Evolutionary conservation across 2,113 vertebrate species (phyloP).

Genomic region (Marmota monax): DNA sequence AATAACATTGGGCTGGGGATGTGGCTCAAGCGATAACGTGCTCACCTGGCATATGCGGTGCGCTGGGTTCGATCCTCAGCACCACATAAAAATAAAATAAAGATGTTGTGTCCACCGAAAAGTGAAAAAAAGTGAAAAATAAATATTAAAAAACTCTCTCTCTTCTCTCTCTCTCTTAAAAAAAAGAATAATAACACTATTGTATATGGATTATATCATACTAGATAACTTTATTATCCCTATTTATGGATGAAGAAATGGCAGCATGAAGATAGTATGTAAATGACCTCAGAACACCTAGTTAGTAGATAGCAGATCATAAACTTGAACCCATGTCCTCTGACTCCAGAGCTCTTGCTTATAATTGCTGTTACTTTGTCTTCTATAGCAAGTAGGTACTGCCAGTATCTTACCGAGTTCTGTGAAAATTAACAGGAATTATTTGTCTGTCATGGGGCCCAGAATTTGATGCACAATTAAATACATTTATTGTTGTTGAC

Average conservation of each 20-base stretch:
- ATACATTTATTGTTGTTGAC: not conserved
- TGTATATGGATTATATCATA: not conserved
- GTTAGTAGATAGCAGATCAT: not conserved
- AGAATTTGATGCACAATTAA: not conserved
- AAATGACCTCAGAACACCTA: not conserved
- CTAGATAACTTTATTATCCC: not conserved
- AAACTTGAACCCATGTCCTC: not conserved
- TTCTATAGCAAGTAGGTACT: not conserved
- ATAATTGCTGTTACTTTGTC: not conserved
- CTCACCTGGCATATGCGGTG: no score
- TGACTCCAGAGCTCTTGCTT: not conserved
- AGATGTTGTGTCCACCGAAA: no score
- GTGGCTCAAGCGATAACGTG: no score
- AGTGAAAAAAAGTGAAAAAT: no score
- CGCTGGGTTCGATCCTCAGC: no score
- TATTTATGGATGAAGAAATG: not conserved
- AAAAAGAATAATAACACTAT: not conserved
- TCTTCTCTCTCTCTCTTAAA: no score
- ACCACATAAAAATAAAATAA: no score
- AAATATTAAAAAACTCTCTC: no score
- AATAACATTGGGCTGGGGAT: no score
- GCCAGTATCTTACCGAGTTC: not conserved
- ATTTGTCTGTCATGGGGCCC: not conserved
- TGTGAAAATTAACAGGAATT: slow-evolving; percentile 5
- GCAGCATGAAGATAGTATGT: not conserved